Conservation (phyloP, 1,140 invertebrate genomes). For the Cotesia typhae region DNA sequence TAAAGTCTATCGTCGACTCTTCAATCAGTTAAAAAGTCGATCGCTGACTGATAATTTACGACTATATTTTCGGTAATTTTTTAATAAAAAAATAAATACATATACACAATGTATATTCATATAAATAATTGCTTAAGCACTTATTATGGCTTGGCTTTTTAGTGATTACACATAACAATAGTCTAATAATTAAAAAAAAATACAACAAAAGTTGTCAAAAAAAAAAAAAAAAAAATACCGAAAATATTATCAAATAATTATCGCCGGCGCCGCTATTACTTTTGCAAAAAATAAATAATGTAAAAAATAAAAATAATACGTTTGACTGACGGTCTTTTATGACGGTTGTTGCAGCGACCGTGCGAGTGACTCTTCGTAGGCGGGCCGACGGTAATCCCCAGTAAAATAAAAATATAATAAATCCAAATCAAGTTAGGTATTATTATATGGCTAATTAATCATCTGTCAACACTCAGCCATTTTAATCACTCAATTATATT, state of each 20-base stretch:
- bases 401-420: slow-evolving; percentile 51
- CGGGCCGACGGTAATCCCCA: slow-evolving; percentile 64
- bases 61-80: slow-evolving; percentile 47
- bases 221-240: slow-evolving; percentile 29
- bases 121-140: too few relatives aligned
- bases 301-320: slow-evolving; percentile 35
- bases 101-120: too few relatives aligned
- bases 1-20: slow-evolving; percentile 65
- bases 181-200: neutral
- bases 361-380: slow-evolving; percentile 65
- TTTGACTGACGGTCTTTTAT: slow-evolving; percentile 59
- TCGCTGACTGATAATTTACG: slow-evolving; percentile 44
- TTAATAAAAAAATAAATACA: neutral
- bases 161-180: neutral
- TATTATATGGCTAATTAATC: slow-evolving; percentile 44
- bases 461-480: slow-evolving; percentile 35
- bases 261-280: slow-evolving; percentile 40
- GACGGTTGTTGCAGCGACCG: slow-evolving; percentile 67
- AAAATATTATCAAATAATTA: slow-evolving; percentile 54
- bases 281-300: too few relatives aligned
- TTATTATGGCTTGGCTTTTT: neutral
- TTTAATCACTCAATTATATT: neutral
- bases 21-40: slow-evolving; percentile 56
- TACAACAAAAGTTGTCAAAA: slow-evolving; percentile 1
- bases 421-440: slow-evolving; percentile 56